phyloP scores from a whole-genome alignment of 2,888 invertebrate species.

The Caenorhabditis becei region DNA sequence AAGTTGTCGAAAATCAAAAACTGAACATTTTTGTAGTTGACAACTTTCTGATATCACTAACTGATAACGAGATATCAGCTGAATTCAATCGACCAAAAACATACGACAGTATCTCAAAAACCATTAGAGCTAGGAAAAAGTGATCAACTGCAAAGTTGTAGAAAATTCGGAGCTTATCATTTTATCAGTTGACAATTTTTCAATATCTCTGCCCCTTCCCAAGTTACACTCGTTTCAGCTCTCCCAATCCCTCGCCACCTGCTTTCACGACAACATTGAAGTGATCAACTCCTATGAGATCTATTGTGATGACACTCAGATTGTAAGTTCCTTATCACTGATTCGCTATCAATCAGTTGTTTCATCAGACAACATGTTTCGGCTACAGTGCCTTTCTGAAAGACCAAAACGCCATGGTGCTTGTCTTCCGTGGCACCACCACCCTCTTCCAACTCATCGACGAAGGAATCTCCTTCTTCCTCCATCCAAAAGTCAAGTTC shows the following conservation, averaged over 20 bases:
- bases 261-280: conserved; percentile 35
- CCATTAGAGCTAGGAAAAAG: too few species aligned
- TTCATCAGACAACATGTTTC: conserved; percentile 60
- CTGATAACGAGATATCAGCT: too few species aligned
- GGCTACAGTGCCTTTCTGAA: conserved; percentile 47
- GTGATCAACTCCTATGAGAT: conserved; percentile 48
- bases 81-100: too few species aligned
- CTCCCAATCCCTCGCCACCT: conserved; percentile 10
- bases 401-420: conserved; percentile 38
- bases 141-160: too few species aligned
- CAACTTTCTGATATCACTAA: too few species aligned
- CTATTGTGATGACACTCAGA: conserved; percentile 49
- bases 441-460: conserved; percentile 54
- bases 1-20: too few species aligned
- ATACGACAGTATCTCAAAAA: too few species aligned
- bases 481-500: conserved; percentile 40
- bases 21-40: too few species aligned
- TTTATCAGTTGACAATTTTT: too few species aligned
- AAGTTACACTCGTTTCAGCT: conserved; percentile 25
- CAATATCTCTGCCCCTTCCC: too few species aligned
- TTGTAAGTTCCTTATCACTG: conserved; percentile 27
- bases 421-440: conserved; percentile 51
- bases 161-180: too few species aligned
- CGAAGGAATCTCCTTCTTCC: conserved; percentile 61
- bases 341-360: background rate